These are phyloP conservation scores for Gopherus flavomarginatus DNA, from an alignment of 2,113 vertebrate genomes.

Conservation along the genomic window DNA sequence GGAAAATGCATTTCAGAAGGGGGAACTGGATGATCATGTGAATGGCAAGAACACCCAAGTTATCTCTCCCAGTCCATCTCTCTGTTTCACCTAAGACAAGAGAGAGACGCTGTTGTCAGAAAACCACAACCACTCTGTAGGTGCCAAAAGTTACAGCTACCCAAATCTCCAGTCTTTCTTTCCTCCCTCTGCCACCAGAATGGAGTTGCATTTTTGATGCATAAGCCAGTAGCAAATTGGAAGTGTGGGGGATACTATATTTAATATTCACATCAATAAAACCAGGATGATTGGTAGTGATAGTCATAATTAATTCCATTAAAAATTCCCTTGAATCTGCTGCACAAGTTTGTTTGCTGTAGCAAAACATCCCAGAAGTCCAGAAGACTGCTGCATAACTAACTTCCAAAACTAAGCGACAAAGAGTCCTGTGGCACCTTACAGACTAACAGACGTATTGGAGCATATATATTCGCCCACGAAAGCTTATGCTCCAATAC, in stretches of 20 bases:
- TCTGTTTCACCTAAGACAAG: too few species aligned
- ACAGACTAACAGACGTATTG: too few species aligned
- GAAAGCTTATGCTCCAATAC: too few species aligned
- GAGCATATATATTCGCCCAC: too few species aligned
- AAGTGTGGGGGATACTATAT: not conserved
- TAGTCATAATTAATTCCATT: not conserved
- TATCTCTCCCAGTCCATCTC: too few species aligned
- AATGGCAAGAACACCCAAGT: too few species aligned
- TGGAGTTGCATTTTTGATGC: not conserved
- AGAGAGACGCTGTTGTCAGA: too few species aligned
- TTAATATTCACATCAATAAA: not conserved
- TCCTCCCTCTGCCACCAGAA: not conserved
- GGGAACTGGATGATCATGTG: too few species aligned
- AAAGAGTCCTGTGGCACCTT: too few species aligned
- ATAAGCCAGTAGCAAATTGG: not conserved
- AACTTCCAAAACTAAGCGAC: not conserved
- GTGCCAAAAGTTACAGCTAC: not conserved
- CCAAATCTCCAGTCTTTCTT: not conserved
- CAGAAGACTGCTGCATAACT: not conserved
- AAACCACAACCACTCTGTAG: too few species aligned
- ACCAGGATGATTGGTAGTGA: not conserved
- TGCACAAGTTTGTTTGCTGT: not conserved
- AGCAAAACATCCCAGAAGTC: not conserved
- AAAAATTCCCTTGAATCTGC: not conserved
- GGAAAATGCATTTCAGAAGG: too few species aligned